A percentile compares a stretch with the other conserved stretches of the same genome.
Conservation (phyloP, 2,113 vertebrate species). For the Numenius arquata region DNA sequence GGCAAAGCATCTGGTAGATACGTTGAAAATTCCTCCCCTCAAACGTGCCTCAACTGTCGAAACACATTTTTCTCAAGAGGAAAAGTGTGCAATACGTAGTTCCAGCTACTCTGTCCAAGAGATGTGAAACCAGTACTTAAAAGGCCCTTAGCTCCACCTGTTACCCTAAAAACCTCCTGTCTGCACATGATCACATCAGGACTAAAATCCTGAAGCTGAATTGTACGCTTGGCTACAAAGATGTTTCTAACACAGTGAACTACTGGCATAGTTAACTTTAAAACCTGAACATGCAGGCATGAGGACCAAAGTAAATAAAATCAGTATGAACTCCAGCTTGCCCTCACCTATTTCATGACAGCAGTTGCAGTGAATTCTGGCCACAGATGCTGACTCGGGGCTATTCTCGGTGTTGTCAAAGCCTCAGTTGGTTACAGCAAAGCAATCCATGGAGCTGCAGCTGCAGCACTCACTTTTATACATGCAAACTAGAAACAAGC, state of each 20-base stretch:
- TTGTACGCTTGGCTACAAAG: not conserved
- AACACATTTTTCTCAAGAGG: not conserved
- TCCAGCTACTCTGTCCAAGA: not conserved
- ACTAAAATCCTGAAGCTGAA: not conserved
- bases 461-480: slow-evolving; percentile 18
- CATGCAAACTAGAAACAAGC: slow-evolving; percentile 34
- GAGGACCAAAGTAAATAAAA: not conserved
- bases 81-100: not conserved
- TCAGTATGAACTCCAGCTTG: not conserved
- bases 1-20: not conserved
- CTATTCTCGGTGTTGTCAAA: not conserved
- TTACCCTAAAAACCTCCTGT: not conserved
- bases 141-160: not conserved
- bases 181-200: not conserved
- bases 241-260: not conserved
- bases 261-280: not conserved
- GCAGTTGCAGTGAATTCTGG: not conserved
- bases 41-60: slow-evolving; percentile 1
- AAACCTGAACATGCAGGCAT: not conserved
- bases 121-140: not conserved
- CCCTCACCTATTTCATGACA: not conserved
- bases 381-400: not conserved
- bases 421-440: not conserved
- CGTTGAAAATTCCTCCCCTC: not conserved
- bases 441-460: slow-evolving; percentile 29